Evolutionary conservation across 2,113 vertebrate species (phyloP).

Genomic region (Athene noctua): DNA sequence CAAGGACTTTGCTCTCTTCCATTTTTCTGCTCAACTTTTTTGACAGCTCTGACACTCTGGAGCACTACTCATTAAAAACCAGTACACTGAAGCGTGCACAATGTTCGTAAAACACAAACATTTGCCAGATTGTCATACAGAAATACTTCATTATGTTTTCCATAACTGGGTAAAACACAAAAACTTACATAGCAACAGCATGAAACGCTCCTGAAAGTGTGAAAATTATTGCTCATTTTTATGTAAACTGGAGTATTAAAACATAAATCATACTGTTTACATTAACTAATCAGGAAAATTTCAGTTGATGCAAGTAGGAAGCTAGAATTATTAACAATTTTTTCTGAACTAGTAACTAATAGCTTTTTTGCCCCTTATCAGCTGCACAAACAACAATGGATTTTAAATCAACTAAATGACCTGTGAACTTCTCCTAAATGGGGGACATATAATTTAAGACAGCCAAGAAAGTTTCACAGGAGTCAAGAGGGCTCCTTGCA

Average conservation of each 20-base stretch:
- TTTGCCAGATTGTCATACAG: neutral
- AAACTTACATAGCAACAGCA: neutral
- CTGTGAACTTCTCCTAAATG: conserved; percentile 5
- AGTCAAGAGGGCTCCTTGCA: neutral
- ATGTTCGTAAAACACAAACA: neutral
- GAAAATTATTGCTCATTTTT: conserved; percentile 16
- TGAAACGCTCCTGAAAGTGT: neutral
- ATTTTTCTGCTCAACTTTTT: neutral
- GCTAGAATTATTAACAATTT: conserved; percentile 1
- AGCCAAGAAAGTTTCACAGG: neutral
- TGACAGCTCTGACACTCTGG: neutral
- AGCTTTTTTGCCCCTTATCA: conserved; percentile 50
- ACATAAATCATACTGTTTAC: conserved; percentile 28
- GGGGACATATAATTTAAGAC: neutral
- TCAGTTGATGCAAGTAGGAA: conserved; percentile 6
- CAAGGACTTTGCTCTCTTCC: conserved; percentile 8
- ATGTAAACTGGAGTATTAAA: neutral
- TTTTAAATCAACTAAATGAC: conserved; percentile 48
- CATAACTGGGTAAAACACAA: neutral
- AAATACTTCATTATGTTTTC: neutral
- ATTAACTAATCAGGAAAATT: conserved; percentile 12
- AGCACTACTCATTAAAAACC: neutral
- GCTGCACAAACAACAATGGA: conserved; percentile 63
- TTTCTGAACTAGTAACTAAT: neutral
- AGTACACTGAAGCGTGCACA: neutral